Evolutionary conservation across 2,888 invertebrate species (phyloP).

Genomic region (Epistrophella euchroma): DNA sequence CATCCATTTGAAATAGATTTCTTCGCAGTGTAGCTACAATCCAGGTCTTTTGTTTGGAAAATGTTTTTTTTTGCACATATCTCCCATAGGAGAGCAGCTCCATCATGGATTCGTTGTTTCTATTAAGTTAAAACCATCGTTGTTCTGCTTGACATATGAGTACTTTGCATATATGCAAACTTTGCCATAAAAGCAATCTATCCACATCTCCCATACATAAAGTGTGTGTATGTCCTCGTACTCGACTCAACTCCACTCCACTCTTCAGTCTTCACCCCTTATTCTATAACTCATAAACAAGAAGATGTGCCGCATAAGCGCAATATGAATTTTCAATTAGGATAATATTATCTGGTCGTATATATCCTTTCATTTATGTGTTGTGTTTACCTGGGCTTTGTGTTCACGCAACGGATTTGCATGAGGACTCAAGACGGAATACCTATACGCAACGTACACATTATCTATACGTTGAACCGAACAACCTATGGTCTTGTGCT

Average conservation of each 20-base stretch:
- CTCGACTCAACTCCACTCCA: not conserved
- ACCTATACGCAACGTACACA: conserved; percentile 4
- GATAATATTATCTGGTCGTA: conserved; percentile 56
- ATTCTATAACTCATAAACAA: conserved; percentile 22
- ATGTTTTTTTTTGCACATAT: conserved; percentile 18
- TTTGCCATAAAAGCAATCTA: conserved; percentile 32
- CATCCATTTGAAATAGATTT: conserved; percentile 8
- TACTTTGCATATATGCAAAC: conserved; percentile 37
- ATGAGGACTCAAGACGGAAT: conserved; percentile 19
- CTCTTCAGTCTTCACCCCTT: not conserved
- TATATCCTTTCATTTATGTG: conserved; percentile 23
- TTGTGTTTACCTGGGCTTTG: conserved; percentile 29
- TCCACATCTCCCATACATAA: not conserved
- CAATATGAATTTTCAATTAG: conserved; percentile 64
- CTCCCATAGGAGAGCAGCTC: not conserved
- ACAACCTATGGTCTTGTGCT: conserved; percentile 47
- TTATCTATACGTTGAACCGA: conserved; percentile 45
- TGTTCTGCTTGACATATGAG: conserved; percentile 42
- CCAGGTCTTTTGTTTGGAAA: conserved; percentile 8
- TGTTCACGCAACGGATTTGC: conserved; percentile 47
- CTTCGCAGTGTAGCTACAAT: conserved; percentile 13
- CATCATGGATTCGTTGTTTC: conserved; percentile 22
- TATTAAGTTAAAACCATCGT: conserved; percentile 47
- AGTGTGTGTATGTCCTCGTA: not conserved
- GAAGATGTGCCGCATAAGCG: conserved; percentile 51